Base-by-base conservation (phyloP, 2,888 invertebrate genomes). In the Lamproptera curius region DNA sequence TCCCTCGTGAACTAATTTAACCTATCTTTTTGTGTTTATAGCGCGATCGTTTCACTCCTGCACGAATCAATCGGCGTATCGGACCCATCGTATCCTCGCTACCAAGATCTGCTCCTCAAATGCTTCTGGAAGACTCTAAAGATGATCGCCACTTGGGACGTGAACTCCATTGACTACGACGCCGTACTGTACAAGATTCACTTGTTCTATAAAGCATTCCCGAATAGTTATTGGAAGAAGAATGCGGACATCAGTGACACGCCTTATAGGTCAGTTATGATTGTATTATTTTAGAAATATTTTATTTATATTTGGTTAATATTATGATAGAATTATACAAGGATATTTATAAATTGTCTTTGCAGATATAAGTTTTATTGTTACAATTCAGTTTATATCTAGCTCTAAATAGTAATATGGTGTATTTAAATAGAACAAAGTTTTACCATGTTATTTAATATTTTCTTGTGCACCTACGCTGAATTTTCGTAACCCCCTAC, bases 61-160 rank as follows among this genome's bases (percentile, higher is more conserved):
- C 94, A 96, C 67, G 96, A 97, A 52, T 93, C 93, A 16, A 93
- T 97, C 42, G 92, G 91, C 49, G 90, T 91, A 0, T 87, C 89
- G 0, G 90, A 90, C 47, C 89, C 91, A 0, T 73, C 74, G 0
- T 84, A 68, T 60, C 91, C 91, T 0, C 92, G 95, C 59, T 94
- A 93, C 68, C 92, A 94, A 39, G 96, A 96, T 68, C 81, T 96
- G 36, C 91, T 95, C 0, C 94, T 96, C 91, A 96, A 97, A 85
- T 98, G 98, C 73, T 91, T 97, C 70, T 98, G 98, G 98, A 95
- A 97, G 71, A 94, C 96, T 50, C 92, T 97, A 11, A 95, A 97
- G 77, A 92, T 94, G 79, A 91, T 98, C 66, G 92, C 95, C 0
- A 91, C 92, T 41, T 96, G 96, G 92, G 90, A 91, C 26, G 89